phyloP scores from a whole-genome alignment of 2,888 invertebrate species.

The Trilocha varians region DNA sequence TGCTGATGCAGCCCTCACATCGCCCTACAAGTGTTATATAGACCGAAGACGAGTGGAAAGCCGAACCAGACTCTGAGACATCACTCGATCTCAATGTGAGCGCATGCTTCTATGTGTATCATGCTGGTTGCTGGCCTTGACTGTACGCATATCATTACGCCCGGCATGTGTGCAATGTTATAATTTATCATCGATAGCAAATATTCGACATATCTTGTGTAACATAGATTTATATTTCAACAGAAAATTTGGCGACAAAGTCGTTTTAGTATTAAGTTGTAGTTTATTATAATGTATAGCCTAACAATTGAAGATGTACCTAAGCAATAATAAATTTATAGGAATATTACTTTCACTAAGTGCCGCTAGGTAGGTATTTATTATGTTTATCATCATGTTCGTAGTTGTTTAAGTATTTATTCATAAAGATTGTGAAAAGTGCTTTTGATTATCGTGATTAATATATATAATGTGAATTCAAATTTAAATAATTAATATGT shows the following conservation, averaged over 20 bases:
- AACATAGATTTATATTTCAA: slow-evolving; percentile 36
- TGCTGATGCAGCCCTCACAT: slow-evolving; percentile 47
- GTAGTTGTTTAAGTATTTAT: background rate
- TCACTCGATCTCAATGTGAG: slow-evolving; percentile 9
- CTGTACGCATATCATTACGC: slow-evolving; percentile 38
- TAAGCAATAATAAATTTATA: background rate
- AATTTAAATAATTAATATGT: too few relatives aligned
- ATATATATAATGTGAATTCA: too few relatives aligned
- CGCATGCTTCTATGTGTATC: slow-evolving; percentile 31
- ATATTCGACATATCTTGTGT: slow-evolving; percentile 58
- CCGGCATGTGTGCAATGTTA: slow-evolving; percentile 42
- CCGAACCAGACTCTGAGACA: slow-evolving; percentile 25
- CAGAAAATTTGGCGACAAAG: slow-evolving; percentile 34
- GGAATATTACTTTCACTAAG: background rate
- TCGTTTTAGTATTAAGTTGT: slow-evolving; percentile 50
- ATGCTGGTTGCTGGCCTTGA: slow-evolving; percentile 34
- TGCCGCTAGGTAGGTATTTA: background rate
- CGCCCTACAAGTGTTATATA: slow-evolving; percentile 64
- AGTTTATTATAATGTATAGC: slow-evolving; percentile 28
- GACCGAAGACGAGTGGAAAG: slow-evolving; percentile 25
- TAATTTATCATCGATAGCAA: slow-evolving; percentile 35
- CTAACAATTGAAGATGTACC: slow-evolving; percentile 18
- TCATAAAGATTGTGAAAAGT: background rate
- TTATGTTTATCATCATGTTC: background rate
- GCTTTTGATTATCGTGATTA: too few relatives aligned